Evolutionary conservation across 2,113 vertebrate genomes (phyloP).

Genomic region (Ammospiza nelsoni): DNA sequence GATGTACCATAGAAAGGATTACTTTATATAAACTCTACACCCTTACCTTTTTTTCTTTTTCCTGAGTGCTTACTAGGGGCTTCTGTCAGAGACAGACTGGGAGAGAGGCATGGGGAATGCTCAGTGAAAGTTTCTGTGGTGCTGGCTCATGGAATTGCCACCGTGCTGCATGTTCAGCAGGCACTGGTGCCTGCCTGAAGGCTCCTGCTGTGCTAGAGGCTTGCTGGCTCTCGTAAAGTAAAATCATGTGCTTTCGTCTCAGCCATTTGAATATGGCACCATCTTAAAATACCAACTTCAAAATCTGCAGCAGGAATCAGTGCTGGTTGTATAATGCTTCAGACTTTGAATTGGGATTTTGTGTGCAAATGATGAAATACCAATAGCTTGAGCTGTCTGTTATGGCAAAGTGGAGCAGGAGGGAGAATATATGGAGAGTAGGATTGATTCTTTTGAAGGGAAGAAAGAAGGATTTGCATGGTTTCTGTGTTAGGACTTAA

Average conservation of each 20-base stretch:
- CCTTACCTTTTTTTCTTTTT: background rate
- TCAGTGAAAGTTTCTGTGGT: background rate
- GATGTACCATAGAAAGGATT: background rate
- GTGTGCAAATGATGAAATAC: background rate
- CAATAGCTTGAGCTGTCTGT: background rate
- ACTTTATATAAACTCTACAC: fast-evolving
- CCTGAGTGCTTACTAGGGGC: background rate
- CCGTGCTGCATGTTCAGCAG: fast-evolving
- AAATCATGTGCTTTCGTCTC: background rate
- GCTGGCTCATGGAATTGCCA: background rate
- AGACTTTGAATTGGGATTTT: background rate
- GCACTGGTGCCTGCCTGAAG: background rate
- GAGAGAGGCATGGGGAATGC: background rate
- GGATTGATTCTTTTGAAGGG: background rate
- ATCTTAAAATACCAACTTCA: background rate
- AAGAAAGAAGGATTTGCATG: slow-evolving; percentile 22
- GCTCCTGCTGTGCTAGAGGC: background rate
- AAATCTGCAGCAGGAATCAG: background rate
- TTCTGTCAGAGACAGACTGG: background rate
- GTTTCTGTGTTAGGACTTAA: slow-evolving; percentile 1
- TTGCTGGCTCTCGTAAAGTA: background rate
- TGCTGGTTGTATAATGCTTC: background rate
- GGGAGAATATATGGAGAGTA: background rate
- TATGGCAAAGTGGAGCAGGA: background rate
- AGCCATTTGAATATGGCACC: background rate